These are phyloP conservation scores for Hemicordylus capensis DNA, from an alignment of 2,113 vertebrate genomes.

Conservation along the genomic window DNA sequence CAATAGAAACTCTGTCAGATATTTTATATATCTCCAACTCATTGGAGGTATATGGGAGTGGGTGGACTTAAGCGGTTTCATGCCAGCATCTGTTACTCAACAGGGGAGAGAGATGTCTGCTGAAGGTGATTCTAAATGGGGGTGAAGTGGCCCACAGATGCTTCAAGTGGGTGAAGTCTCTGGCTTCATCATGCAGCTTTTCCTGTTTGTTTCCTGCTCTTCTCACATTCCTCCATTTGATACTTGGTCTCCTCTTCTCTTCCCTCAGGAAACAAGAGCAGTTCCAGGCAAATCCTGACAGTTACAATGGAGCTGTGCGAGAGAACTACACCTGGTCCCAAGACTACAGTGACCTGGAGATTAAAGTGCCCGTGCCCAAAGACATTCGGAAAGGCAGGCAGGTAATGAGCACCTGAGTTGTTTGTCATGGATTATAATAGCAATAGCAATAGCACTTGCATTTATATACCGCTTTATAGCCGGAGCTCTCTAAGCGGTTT, in stretches of 20 bases:
- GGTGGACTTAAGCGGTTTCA: neutral
- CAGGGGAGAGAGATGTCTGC: neutral
- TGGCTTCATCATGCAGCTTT: neutral
- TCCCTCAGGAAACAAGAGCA: slow-evolving; percentile 74
- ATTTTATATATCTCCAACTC: too few relatives aligned
- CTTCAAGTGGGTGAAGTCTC: too few relatives aligned
- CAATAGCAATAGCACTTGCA: too few relatives aligned
- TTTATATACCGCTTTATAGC: too few relatives aligned
- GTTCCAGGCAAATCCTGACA: slow-evolving; percentile 88
- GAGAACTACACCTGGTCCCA: slow-evolving; percentile 91
- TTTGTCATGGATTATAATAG: too few relatives aligned
- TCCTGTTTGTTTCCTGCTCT: neutral
- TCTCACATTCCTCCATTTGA: neutral
- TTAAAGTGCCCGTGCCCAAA: slow-evolving; percentile 88
- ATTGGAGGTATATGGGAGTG: neutral
- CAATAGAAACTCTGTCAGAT: neutral
- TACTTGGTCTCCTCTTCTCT: slow-evolving; percentile 3
- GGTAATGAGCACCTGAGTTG: slow-evolving; percentile 67
- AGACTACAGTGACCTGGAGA: slow-evolving; percentile 93
- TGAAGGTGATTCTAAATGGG: accelerated
- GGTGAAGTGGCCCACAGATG: too few relatives aligned
- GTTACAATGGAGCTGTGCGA: slow-evolving; percentile 92
- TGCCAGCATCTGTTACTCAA: neutral
- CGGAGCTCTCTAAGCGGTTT: too few relatives aligned
- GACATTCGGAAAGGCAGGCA: slow-evolving; percentile 89